phyloP scores from a whole-genome alignment of 2,888 invertebrate species.

The Chironomus riparius region DNA sequence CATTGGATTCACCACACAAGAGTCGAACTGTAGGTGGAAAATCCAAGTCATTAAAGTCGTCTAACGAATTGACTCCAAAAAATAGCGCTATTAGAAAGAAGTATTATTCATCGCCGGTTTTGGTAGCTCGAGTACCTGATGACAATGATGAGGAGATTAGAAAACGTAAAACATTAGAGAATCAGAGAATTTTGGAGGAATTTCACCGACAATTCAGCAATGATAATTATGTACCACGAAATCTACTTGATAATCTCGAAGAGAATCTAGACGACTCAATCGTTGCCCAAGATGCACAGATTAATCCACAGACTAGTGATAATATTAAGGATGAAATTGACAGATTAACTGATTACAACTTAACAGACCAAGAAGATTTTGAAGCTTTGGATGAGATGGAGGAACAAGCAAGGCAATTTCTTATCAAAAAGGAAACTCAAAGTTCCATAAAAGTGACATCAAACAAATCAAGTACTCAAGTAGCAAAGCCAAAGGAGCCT shows the following conservation, averaged over 20 bases:
- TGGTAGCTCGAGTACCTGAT: background rate
- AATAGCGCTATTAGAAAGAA: background rate
- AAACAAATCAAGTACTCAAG: too few species aligned
- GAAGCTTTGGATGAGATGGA: too few species aligned
- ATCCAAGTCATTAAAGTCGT: background rate
- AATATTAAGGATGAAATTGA: too few species aligned
- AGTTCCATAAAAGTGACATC: too few species aligned
- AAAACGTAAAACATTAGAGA: background rate
- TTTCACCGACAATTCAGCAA: background rate
- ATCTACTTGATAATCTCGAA: background rate
- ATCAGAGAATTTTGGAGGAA: background rate
- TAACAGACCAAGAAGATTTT: too few species aligned
- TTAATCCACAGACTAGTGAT: too few species aligned
- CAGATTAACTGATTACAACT: too few species aligned
- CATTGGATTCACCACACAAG: too few species aligned
- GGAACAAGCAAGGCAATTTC: too few species aligned
- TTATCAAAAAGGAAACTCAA: too few species aligned
- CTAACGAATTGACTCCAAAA: background rate
- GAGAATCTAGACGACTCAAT: background rate
- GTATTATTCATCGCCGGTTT: background rate
- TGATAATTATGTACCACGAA: background rate
- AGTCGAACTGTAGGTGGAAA: background rate
- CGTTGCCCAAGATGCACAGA: too few species aligned
- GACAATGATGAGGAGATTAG: background rate
- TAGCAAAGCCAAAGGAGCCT: too few species aligned